phyloP scores from a whole-genome alignment of 1,140 invertebrate genomes.

The Cardiocondyla obscurior region DNA sequence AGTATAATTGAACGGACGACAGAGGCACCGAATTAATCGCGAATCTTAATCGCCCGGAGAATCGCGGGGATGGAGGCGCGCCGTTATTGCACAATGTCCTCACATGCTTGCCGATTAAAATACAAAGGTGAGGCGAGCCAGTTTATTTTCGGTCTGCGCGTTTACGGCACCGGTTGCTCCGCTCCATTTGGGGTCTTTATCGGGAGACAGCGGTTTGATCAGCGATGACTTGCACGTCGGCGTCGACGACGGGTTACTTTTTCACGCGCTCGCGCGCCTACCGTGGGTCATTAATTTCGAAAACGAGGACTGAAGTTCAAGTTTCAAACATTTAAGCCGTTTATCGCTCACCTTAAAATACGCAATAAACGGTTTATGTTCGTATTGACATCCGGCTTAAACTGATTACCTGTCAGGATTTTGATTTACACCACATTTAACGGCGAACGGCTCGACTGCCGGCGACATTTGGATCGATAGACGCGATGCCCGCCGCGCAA shows the following conservation, averaged over 20 bases:
- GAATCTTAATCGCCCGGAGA: slow-evolving; percentile 51
- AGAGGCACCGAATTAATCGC: slow-evolving; percentile 37
- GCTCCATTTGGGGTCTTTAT: neutral
- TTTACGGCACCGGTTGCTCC: neutral
- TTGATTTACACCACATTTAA: slow-evolving; percentile 39
- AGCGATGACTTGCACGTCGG: neutral
- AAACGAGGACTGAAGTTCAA: neutral
- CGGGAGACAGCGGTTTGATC: neutral
- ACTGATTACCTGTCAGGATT: slow-evolving; percentile 10
- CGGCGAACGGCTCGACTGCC: neutral
- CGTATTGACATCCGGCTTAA: neutral
- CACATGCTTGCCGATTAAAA: slow-evolving; percentile 31
- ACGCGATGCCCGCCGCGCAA: neutral
- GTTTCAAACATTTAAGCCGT: neutral
- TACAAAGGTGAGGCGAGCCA: slow-evolving; percentile 23
- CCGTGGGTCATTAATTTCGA: neutral
- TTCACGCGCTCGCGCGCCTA: neutral
- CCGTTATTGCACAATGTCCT: slow-evolving; percentile 31
- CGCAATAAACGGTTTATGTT: neutral
- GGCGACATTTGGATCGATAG: neutral
- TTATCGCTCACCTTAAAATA: neutral
- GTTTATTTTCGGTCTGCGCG: slow-evolving; percentile 30
- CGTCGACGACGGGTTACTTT: neutral
- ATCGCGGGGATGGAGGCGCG: neutral
- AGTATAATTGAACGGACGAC: slow-evolving; percentile 28